Evolutionary conservation across 2,888 invertebrate genomes (phyloP).

Genomic region (Ectobius pallidus): DNA sequence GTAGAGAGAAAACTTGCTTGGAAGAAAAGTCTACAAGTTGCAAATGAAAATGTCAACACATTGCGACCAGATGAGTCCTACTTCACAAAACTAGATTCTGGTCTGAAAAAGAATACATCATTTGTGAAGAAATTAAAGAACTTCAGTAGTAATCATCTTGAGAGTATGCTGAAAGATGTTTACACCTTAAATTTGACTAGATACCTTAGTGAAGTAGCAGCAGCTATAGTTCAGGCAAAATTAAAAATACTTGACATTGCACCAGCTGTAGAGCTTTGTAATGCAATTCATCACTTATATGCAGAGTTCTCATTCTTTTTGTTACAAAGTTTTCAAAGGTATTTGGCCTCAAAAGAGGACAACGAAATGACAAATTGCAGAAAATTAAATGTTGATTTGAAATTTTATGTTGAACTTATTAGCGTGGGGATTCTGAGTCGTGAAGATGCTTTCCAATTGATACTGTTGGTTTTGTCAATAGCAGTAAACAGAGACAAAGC

Average conservation of each 20-base stretch:
- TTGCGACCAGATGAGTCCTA: constrained; percentile 76
- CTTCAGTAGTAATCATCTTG: constrained; percentile 83
- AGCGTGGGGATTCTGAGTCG: constrained; percentile 79
- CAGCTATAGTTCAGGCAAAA: constrained; percentile 91
- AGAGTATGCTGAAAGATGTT: constrained; percentile 84
- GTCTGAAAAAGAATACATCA: constrained; percentile 95
- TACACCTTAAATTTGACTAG: constrained; percentile 89
- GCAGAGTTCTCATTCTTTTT: constrained; percentile 86
- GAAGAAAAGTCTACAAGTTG: neutral
- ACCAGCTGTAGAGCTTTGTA: constrained; percentile 86
- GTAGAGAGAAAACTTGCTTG: neutral
- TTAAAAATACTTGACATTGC: constrained; percentile 94
- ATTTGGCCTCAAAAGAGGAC: constrained; percentile 75
- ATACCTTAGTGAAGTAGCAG: constrained; percentile 94
- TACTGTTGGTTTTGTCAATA: constrained; percentile 83
- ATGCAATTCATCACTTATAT: constrained; percentile 87
- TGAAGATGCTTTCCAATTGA: constrained; percentile 84
- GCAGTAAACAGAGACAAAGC: constrained; percentile 92
- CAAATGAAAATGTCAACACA: neutral
- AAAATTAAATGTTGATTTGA: constrained; percentile 92
- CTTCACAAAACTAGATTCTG: constrained; percentile 91
- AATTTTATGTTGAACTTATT: constrained; percentile 92
- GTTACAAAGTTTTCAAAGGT: constrained; percentile 93
- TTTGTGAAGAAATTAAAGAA: constrained; percentile 96
- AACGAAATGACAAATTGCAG: constrained; percentile 76